A percentile compares a stretch with the other conserved stretches of the same genome.
These are phyloP conservation scores for Grapholita molesta DNA, from an alignment of 1,140 invertebrate species.

Conservation along the genomic window DNA sequence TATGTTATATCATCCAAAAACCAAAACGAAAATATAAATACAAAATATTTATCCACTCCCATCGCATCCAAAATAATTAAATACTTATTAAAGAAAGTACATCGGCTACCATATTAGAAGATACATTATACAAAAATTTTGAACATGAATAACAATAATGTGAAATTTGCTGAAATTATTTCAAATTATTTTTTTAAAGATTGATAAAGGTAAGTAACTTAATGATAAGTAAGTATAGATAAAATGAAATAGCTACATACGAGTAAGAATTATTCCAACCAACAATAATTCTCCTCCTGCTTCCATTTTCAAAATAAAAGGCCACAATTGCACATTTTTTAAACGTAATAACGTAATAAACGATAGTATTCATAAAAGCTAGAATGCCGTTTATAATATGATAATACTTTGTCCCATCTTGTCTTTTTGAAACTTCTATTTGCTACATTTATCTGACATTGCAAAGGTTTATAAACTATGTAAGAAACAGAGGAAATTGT, in stretches of 20 bases:
- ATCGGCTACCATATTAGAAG: neutral
- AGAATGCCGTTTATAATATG: too few relatives aligned
- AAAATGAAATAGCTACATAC: conserved; percentile 22
- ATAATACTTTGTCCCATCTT: too few relatives aligned
- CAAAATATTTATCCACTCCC: neutral
- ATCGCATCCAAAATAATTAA: neutral
- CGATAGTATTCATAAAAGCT: too few relatives aligned
- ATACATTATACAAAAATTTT: neutral
- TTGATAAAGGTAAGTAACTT: neutral
- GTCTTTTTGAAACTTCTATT: too few relatives aligned
- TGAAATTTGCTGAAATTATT: neutral
- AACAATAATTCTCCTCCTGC: conserved; percentile 22
- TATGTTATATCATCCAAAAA: neutral
- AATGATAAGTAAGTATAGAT: neutral
- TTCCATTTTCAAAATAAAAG: neutral
- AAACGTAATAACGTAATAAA: too few relatives aligned
- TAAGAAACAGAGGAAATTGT: neutral
- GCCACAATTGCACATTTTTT: neutral
- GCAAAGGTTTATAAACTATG: too few relatives aligned
- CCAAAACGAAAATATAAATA: neutral
- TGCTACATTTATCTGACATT: too few relatives aligned
- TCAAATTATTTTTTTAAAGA: too few relatives aligned
- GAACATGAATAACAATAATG: neutral
- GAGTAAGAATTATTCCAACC: conserved; percentile 32
- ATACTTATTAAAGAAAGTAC: neutral